Conservation (phyloP, 1,140 invertebrate species). For the Sesamia nonagrioides region DNA sequence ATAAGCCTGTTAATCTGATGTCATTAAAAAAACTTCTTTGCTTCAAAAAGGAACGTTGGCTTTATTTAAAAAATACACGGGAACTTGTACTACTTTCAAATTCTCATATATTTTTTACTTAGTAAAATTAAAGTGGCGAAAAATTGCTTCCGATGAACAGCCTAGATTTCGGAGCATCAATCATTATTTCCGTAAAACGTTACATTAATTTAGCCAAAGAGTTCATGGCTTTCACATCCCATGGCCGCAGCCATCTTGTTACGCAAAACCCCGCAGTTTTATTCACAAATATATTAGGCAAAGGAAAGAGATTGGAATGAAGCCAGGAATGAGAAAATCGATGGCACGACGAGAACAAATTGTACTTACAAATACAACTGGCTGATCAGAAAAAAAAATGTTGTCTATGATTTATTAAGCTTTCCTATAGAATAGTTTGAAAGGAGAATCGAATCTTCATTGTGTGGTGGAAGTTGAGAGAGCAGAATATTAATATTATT, state of each 20-base stretch:
- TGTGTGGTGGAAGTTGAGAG: background rate
- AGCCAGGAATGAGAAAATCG: conserved; percentile 78
- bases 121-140: background rate
- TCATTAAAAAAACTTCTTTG: background rate
- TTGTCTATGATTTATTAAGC: conserved; percentile 41
- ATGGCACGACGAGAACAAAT: conserved; percentile 63
- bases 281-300: conserved; percentile 81
- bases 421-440: conserved; percentile 13
- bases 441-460: conserved; percentile 15
- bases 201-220: conserved; percentile 22
- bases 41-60: background rate
- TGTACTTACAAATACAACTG: conserved; percentile 54
- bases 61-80: too few relatives aligned
- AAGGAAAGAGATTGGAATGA: conserved; percentile 76
- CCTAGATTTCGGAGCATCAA: conserved; percentile 28
- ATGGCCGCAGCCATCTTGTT: conserved; percentile 50
- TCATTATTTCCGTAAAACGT: conserved; percentile 22
- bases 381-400: conserved; percentile 39
- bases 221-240: background rate
- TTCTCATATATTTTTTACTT: background rate
- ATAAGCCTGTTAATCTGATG: background rate
- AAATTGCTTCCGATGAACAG: conserved; percentile 21
- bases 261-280: conserved; percentile 61
- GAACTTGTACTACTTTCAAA: too few relatives aligned
- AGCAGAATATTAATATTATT: conserved; percentile 11